Base-by-base conservation (phyloP, 53 echinoderm and acorn worm genomes). In the Astropecten irregularis region DNA sequence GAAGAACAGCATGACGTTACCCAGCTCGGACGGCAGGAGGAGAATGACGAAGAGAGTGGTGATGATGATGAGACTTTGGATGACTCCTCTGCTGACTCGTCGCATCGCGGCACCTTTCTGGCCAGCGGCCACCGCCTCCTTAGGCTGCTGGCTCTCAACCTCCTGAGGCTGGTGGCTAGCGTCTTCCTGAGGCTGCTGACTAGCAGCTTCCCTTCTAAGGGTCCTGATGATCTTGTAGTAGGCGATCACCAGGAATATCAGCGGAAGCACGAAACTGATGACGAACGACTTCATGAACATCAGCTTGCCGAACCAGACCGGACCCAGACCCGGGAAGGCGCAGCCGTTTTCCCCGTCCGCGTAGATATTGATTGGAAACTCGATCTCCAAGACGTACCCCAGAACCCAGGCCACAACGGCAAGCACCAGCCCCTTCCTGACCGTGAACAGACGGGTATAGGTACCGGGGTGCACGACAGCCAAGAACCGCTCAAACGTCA, bases 141-240 rank as follows among this genome's bases (percentile, higher is more conserved):
- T n/a, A n/a, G n/a, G n/a, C n/a, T n/a, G n/a, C 54, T 61, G 62
- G 34, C 67, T 22, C n/a, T 39, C 32, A n/a, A 21, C 51, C 50
- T 72, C 72, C 56, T 42, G 58, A n/a, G n/a, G n/a, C n/a, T n/a
- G n/a, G n/a, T n/a, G n/a, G n/a, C n/a, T n/a, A n/a, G n/a, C 4
- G 8, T 5, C 61, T 9, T 28, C 58, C n/a, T n/a, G n/a, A n/a
- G n/a, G n/a, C n/a, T 59, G 27, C 66, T 35, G 19, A 20, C 36
- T 5, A 20, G 40, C 20, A 3, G 62, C 62, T 16, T 48, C 62
- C 4, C 32, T 18, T 15, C 79, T 60, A 18, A 79, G 18, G 5
- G 79, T 47, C 48, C 40, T 62, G 61, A 79, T 44, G 62, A 79
- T 79, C 47, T 79, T 79, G 63, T 79, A 79, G 34, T 79, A 79